These are phyloP conservation scores for Lagopus leucura DNA, from an alignment of 2,113 vertebrate species.

Conservation along the genomic window DNA sequence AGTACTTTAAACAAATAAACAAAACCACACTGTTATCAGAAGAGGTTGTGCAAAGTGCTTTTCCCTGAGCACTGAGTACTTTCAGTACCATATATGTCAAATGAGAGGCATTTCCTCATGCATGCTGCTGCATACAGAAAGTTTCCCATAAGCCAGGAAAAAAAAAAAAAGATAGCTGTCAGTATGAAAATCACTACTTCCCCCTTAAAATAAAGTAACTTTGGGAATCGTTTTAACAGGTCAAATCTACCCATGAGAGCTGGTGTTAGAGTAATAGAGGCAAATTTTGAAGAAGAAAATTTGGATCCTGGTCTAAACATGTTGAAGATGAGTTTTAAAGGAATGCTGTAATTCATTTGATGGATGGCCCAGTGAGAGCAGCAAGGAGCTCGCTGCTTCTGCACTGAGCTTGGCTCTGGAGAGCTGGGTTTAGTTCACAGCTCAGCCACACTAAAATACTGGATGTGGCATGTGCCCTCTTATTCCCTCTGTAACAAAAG, in stretches of 20 bases:
- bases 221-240: rapidly evolving
- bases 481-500: background rate
- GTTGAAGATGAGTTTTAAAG: background rate
- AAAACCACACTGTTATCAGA: background rate
- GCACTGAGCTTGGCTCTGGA: background rate
- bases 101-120: background rate
- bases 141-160: background rate
- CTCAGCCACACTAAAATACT: background rate
- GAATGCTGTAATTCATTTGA: background rate
- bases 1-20: background rate
- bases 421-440: background rate
- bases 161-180: background rate
- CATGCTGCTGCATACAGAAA: background rate
- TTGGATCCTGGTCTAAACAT: background rate
- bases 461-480: background rate
- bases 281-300: background rate
- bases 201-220: background rate
- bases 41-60: background rate
- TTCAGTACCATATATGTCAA: background rate
- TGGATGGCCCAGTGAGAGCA: background rate
- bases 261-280: background rate
- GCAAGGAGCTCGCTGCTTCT: background rate
- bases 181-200: background rate
- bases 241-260: background rate
- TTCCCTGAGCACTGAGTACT: background rate